Evolutionary conservation across 2,888 invertebrate genomes (phyloP), one percentile per base, ranked within the genome.

Genomic region (Microctonus brassicae): DNA sequence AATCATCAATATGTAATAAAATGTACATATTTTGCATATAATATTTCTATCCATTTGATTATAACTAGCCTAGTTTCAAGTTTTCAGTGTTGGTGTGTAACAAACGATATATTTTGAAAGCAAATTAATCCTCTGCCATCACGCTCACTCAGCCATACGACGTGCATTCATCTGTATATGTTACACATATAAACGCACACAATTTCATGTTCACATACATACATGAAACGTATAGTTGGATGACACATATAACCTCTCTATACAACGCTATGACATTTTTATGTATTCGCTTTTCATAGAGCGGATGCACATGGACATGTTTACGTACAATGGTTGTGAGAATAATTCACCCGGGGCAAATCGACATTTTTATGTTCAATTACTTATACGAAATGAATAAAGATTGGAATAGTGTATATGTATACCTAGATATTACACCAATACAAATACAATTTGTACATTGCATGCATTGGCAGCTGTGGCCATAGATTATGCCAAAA

Each of bases 321-420:
- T 74, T 73, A 74, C 73, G 73, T 73, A 71, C 66, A 62, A 67
- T 73, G 69, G 71, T 65, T 72, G 69, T 70, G 73, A 72, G 70
- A 70, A 73, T 76, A 75, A 77, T 76, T 76, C 73, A 77, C 74
- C 70, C 66, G 66, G 22, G n/a, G n/a, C 20, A 69, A 76, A 77
- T 75, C 74, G 76, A 77, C 73, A 74, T 76, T 76, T 77, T 75
- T 76, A 76, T 77, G 72, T 73, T 72, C 75, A 77, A 77, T 76
- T 76, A 77, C 76, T 77, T 75, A 75, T 75, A 75, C 73, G 70
- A 76, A 70, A 74, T 73, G 62, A 58, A 39, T 42, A 39, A 66
- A 66, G 69, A 74, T 63, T 62, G 74, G 34, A 29, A 36, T 55
- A 55, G 34, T n/a, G 17, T 47, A 20, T 17, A 6, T 7, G 17